Evolutionary conservation across 1,140 invertebrate species (phyloP).

Genomic region (Phymorhynchus buccinoides): DNA sequence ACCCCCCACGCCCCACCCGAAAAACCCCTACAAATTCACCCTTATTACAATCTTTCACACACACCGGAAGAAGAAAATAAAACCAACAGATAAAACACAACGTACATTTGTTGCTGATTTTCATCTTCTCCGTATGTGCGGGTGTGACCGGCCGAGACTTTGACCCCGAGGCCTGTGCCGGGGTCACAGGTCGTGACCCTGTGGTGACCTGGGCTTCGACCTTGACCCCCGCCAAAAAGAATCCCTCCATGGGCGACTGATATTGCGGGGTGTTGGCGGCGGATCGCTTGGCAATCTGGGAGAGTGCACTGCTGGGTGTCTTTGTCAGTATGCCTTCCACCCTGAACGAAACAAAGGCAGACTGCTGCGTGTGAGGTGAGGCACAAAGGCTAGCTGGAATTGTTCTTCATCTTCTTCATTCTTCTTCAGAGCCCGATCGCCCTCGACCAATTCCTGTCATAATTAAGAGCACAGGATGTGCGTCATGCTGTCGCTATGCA

Average conservation of each 20-base stretch:
- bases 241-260: conserved; percentile 49
- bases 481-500: too few relatives aligned
- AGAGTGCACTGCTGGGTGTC: conserved; percentile 45
- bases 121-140: conserved; percentile 46
- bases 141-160: conserved; percentile 19
- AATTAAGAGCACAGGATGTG: too few relatives aligned
- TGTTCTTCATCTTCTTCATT: too few relatives aligned
- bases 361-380: too few relatives aligned
- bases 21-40: too few relatives aligned
- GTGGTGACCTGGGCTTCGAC: conserved; percentile 37
- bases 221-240: conserved; percentile 57
- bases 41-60: too few relatives aligned
- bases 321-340: conserved; percentile 58
- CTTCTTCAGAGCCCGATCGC: too few relatives aligned
- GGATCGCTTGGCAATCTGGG: conserved; percentile 45
- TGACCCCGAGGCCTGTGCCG: conserved; percentile 40
- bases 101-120: conserved; percentile 63
- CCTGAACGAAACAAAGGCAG: conserved; percentile 7
- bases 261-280: conserved; percentile 31
- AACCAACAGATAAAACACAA: too few relatives aligned
- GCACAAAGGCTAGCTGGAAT: too few relatives aligned
- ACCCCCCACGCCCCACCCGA: too few relatives aligned
- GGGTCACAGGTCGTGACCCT: conserved; percentile 20
- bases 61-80: too few relatives aligned
- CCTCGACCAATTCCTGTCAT: too few relatives aligned